These are phyloP conservation scores for Pocota personata DNA, from an alignment of 2,888 invertebrate genomes.

Conservation along the genomic window DNA sequence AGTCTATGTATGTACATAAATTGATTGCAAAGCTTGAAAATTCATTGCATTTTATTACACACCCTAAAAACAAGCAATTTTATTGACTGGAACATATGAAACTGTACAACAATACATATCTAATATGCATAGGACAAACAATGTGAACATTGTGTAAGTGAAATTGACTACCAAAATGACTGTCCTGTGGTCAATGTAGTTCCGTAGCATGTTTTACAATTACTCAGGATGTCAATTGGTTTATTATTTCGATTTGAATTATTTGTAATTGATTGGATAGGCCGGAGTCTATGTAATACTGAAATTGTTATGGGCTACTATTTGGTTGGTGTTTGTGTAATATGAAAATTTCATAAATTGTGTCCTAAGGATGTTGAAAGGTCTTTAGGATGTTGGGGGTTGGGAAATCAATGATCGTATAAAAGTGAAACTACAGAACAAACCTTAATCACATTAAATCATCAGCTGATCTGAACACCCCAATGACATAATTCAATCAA, in stretches of 20 bases:
- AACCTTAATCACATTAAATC: background rate
- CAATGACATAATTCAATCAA: constrained; percentile 30
- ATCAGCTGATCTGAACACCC: background rate
- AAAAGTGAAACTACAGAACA: background rate
- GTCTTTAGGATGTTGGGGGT: no score
- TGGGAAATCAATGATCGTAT: background rate
- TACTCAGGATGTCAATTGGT: constrained; percentile 65
- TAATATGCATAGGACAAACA: constrained; percentile 1
- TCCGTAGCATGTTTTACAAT: constrained; percentile 49
- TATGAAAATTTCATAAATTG: no score
- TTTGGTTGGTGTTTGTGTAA: no score
- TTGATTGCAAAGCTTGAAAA: constrained; percentile 2
- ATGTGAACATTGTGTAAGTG: constrained; percentile 20
- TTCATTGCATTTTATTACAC: constrained; percentile 28
- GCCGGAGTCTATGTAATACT: background rate
- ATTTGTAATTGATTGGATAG: constrained; percentile 56
- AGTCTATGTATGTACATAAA: constrained; percentile 11
- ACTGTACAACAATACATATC: background rate
- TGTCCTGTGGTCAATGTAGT: constrained; percentile 47
- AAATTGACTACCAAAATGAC: constrained; percentile 43
- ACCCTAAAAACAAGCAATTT: constrained; percentile 8
- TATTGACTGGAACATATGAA: constrained; percentile 50
- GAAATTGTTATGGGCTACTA: background rate
- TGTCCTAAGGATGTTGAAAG: no score
- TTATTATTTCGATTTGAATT: constrained; percentile 62